These are phyloP conservation scores for Periophthalmus modestus DNA, from an alignment of 2,113 vertebrate genomes.

Conservation along the genomic window DNA sequence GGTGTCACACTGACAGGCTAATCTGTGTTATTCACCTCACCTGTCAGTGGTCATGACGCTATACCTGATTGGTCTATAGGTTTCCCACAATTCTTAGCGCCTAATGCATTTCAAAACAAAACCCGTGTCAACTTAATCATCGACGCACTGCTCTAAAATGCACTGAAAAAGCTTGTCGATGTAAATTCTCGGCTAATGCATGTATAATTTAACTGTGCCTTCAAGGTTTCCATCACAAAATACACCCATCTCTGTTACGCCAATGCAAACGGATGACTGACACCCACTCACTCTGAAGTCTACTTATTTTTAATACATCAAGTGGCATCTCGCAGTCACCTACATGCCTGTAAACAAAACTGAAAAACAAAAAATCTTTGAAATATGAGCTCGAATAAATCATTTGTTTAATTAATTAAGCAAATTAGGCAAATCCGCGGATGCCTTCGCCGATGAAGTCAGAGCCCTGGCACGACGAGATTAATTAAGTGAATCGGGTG, in stretches of 20 bases:
- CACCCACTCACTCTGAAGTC: conserved; percentile 46
- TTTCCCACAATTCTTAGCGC: not conserved
- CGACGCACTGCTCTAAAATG: conserved; percentile 5
- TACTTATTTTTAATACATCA: conserved; percentile 39
- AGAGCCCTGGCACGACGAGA: conserved; percentile 56
- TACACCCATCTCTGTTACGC: conserved; percentile 21
- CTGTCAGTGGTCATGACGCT: not conserved
- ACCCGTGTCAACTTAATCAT: not conserved
- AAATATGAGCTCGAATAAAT: conserved; percentile 70
- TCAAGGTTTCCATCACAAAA: conserved; percentile 16
- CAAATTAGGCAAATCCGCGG: conserved; percentile 71
- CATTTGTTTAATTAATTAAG: conserved; percentile 75
- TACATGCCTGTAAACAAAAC: conserved; percentile 53
- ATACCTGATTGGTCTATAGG: not conserved
- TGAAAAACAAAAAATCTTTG: conserved; percentile 48
- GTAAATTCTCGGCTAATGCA: conserved; percentile 24
- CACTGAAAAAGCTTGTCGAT: conserved; percentile 9
- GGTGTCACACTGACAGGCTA: not conserved
- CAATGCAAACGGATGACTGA: conserved; percentile 56
- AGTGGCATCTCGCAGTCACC: conserved; percentile 41
- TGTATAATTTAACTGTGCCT: conserved; percentile 24
- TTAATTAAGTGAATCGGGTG: conserved; percentile 66
- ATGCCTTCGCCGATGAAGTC: conserved; percentile 54
- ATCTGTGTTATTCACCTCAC: not conserved
- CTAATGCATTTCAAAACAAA: conserved; percentile 22